These are phyloP conservation scores for Lordiphosa mommai DNA, from an alignment of 1,140 invertebrate species.

Conservation along the genomic window DNA sequence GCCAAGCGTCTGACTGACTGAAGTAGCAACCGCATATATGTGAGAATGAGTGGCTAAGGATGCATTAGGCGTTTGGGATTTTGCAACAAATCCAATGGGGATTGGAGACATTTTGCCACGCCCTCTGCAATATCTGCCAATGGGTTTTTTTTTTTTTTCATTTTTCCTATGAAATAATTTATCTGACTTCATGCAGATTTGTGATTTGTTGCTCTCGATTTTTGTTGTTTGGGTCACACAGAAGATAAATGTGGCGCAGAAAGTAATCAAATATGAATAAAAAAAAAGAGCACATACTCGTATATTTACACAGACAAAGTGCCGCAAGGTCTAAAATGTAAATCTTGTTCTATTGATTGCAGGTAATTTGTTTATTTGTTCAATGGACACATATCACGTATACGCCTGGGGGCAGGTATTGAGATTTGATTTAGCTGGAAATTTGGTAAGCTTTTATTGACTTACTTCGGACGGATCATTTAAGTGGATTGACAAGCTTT, in stretches of 20 bases:
- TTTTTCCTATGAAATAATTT: neutral
- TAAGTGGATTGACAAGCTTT: too few relatives aligned
- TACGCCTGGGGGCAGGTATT: slow-evolving; percentile 12
- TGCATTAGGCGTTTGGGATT: slow-evolving; percentile 11
- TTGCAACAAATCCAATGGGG: neutral
- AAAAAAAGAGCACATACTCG: neutral
- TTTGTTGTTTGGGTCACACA: slow-evolving; percentile 30
- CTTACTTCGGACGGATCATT: too few relatives aligned
- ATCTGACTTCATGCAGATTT: neutral
- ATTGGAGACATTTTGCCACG: neutral
- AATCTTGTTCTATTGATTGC: slow-evolving; percentile 4
- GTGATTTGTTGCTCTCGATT: slow-evolving; percentile 15
- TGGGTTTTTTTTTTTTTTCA: too few relatives aligned
- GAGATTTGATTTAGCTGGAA: slow-evolving; percentile 29
- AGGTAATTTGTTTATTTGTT: slow-evolving; percentile 33
- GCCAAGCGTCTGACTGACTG: slow-evolving; percentile 9
- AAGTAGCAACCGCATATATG: slow-evolving; percentile 7
- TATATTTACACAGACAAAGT: neutral
- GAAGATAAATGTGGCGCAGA: slow-evolving; percentile 45
- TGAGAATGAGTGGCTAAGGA: neutral
- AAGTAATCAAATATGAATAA: slow-evolving; percentile 25
- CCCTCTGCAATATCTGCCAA: neutral
- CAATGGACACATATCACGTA: slow-evolving; percentile 29
- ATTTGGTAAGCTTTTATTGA: too few relatives aligned
- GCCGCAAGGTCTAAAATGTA: too few relatives aligned